Base-by-base conservation (phyloP, 1,140 invertebrate genomes). In the Sinonovacula constricta region DNA sequence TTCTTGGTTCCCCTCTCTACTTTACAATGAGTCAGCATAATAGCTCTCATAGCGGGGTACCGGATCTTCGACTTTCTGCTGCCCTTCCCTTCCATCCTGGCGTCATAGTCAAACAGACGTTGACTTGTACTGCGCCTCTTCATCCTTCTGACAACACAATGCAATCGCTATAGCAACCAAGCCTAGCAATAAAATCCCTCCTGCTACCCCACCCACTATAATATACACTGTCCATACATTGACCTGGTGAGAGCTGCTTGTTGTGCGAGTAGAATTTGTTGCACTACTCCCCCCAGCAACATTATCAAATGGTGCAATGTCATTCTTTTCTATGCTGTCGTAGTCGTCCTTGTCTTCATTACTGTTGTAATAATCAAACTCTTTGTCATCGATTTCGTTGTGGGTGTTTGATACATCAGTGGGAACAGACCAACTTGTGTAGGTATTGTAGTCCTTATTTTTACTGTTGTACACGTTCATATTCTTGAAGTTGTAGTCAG, bases 51-150 rank as follows among this genome's bases (percentile, higher is more conserved):
- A 53, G 26, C 68, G 36, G 22, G 68, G 68, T 53, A 26, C 28
- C 33, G 53, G 30, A 69, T 70, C n/a, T 59, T 51, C 28, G 45
- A 49, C 34, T 31, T 63, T 62, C 66, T 66, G 72, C 28, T 76
- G 72, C 57, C 39, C 63, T 5, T 76, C 51, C 63, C 54, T 63
- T 24, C 34, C 72, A 66, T 63, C 56, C 66, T 78, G 75, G 36
- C 57, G 75, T 70, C 67, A 69, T 78, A 78, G 75, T 78, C 72
- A 81, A n/a, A 81, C 80, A 15, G 72, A 76, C n/a, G 80, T 81
- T 24, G 80, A 81, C 74, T 81, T 81, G 34, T 81, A 77, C 28
- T 67, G 65, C 22, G 71, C 53, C n/a, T 76, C 67, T 14, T 71
- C 67, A 30, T 77, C 74, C 15, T 53, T 66, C 33, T 72, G 72